These are phyloP conservation scores for Portunus trituberculatus DNA, from an alignment of 1,140 invertebrate species.

Conservation along the genomic window DNA sequence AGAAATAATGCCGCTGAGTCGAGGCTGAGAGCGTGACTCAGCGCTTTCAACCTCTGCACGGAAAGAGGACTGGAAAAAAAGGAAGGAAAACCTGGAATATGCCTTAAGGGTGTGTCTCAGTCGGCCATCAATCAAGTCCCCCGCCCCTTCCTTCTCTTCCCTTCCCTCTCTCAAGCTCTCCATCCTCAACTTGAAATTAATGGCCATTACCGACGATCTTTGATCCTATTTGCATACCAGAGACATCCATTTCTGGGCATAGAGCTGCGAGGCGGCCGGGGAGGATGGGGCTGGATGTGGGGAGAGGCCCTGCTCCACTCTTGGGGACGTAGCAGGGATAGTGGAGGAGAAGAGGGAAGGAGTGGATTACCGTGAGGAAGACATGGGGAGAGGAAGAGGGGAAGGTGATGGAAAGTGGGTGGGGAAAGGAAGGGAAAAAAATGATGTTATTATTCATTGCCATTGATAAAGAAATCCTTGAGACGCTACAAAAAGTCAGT, in stretches of 20 bases:
- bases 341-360: not conserved
- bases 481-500: too few relatives aligned
- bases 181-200: slow-evolving; percentile 71
- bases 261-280: not conserved
- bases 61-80: not conserved
- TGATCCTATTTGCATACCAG: slow-evolving; percentile 73
- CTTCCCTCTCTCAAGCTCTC: not conserved
- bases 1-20: too few relatives aligned
- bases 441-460: not conserved
- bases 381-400: not conserved
- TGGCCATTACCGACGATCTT: slow-evolving; percentile 72
- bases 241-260: slow-evolving; percentile 63
- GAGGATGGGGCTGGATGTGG: not conserved
- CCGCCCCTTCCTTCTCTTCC: not conserved
- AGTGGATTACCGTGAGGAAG: not conserved
- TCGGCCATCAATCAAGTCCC: not conserved
- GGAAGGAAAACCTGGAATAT: not conserved
- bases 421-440: not conserved
- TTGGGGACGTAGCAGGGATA: not conserved
- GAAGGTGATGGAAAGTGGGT: not conserved
- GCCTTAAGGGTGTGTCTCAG: not conserved
- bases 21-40: not conserved
- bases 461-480: not conserved
- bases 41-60: too few relatives aligned
- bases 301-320: not conserved